Percentiles rank a stretch among this genome's conserved stretches.
Evolutionary conservation across 2,888 invertebrate genomes (phyloP).

Genomic region (Leptarthrus brevirostris): DNA sequence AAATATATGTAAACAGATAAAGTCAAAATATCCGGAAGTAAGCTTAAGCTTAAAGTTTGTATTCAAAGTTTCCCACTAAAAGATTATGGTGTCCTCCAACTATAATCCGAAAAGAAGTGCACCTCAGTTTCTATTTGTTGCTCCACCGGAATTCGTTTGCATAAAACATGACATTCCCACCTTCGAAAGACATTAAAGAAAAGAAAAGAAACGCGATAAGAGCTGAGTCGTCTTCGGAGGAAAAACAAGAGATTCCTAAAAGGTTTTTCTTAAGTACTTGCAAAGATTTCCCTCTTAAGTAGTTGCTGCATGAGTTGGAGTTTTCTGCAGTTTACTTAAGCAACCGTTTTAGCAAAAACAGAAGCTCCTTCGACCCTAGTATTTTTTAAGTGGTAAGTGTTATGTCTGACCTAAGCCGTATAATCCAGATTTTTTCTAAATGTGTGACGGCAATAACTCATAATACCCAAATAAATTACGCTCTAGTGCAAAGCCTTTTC

Average conservation of each 20-base stretch:
- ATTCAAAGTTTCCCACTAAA: background rate
- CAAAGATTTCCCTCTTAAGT: constrained; percentile 4
- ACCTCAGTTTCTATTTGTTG: constrained; percentile 34
- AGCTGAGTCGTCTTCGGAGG: background rate
- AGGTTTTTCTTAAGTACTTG: constrained; percentile 23
- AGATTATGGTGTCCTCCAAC: constrained; percentile 23
- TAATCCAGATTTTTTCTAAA: too few relatives aligned
- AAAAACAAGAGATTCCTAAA: constrained; percentile 15
- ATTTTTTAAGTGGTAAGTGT: too few relatives aligned
- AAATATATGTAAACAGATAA: constrained; percentile 19
- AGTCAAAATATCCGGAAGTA: constrained; percentile 4
- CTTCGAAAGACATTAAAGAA: background rate
- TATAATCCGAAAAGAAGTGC: constrained; percentile 20
- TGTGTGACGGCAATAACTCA: too few relatives aligned
- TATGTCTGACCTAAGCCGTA: too few relatives aligned
- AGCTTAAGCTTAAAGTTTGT: constrained; percentile 25
- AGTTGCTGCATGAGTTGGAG: constrained; percentile 8
- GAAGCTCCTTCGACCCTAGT: too few relatives aligned
- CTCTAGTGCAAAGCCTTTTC: background rate
- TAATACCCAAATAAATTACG: background rate
- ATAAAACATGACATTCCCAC: constrained; percentile 41
- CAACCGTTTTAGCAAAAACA: too few relatives aligned
- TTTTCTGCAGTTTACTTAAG: constrained; percentile 34
- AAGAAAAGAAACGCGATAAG: background rate
- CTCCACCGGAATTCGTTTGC: constrained; percentile 18